A percentile compares a stretch with the other conserved stretches of the same genome.
These are phyloP conservation scores for Dioctria linearis DNA, from an alignment of 2,888 invertebrate genomes.

Conservation along the genomic window DNA sequence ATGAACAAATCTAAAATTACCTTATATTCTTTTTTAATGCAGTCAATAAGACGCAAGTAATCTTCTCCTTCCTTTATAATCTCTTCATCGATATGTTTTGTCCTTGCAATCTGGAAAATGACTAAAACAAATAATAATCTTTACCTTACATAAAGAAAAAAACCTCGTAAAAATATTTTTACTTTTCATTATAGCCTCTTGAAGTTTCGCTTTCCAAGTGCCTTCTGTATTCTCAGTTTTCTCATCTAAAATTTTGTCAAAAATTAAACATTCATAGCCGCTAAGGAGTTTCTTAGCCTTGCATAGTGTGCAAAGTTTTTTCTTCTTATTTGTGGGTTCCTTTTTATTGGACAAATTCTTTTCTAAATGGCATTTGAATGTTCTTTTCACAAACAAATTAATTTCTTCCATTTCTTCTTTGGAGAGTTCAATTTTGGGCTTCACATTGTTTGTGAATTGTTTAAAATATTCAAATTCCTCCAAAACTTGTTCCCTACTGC, in stretches of 20 bases:
- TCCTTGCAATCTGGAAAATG: constrained; percentile 69
- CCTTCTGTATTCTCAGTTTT: constrained; percentile 74
- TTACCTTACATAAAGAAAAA: neutral
- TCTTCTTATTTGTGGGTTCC: constrained; percentile 5
- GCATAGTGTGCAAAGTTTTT: constrained; percentile 70
- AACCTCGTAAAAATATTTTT: constrained; percentile 58
- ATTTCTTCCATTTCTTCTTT: constrained; percentile 60
- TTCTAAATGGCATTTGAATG: constrained; percentile 68
- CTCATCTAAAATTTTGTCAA: constrained; percentile 71
- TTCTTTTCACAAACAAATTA: constrained; percentile 63
- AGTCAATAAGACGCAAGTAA: constrained; percentile 75
- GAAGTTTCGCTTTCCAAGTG: constrained; percentile 76
- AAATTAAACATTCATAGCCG: constrained; percentile 74
- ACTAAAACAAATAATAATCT: constrained; percentile 65
- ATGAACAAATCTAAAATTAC: constrained; percentile 62
- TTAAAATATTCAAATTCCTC: constrained; percentile 63
- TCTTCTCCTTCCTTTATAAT: constrained; percentile 72
- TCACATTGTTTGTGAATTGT: constrained; percentile 62
- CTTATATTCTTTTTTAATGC: constrained; percentile 78
- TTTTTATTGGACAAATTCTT: constrained; percentile 33
- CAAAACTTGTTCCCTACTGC: constrained; percentile 58
- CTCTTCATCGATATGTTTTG: constrained; percentile 65
- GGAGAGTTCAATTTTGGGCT: constrained; percentile 61
- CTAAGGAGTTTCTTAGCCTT: constrained; percentile 70
- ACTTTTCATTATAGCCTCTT: constrained; percentile 75